These are phyloP conservation scores for Phylloscopus collybita DNA, from an alignment of 2,797 vertebrate species.

Conservation along the genomic window DNA sequence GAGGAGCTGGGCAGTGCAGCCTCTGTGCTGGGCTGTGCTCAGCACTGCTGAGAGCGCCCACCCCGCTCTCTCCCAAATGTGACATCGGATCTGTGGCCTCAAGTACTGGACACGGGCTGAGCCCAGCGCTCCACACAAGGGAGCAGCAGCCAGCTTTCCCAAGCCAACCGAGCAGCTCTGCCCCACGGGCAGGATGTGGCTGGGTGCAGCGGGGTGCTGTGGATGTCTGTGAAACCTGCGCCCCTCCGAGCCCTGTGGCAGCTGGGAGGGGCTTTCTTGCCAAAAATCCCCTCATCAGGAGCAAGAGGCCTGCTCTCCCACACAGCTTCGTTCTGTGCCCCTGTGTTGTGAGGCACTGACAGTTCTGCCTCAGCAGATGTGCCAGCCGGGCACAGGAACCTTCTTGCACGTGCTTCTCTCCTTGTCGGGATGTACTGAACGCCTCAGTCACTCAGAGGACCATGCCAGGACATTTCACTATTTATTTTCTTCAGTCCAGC, in stretches of 20 bases:
- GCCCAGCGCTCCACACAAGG: background rate
- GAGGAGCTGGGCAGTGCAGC: constrained; percentile 7
- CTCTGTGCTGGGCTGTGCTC: background rate
- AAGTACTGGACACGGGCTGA: constrained; percentile 1
- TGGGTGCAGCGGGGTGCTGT: fast-evolving
- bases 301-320: background rate
- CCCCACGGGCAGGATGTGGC: fast-evolving
- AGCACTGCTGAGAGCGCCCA: background rate
- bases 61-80: background rate
- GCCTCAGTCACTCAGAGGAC: fast-evolving
- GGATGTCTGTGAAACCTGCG: fast-evolving
- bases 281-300: background rate
- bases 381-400: background rate
- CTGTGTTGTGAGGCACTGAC: background rate
- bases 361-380: background rate
- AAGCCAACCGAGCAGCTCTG: background rate
- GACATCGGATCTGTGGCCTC: background rate
- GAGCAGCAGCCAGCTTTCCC: background rate
- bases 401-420: background rate
- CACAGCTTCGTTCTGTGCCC: background rate
- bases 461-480: background rate
- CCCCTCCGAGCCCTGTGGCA: fast-evolving
- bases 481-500: background rate
- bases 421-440: fast-evolving
- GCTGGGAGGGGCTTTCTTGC: background rate